phyloP scores from a whole-genome alignment of 2,113 vertebrate genomes.

The Balaeniceps rex region DNA sequence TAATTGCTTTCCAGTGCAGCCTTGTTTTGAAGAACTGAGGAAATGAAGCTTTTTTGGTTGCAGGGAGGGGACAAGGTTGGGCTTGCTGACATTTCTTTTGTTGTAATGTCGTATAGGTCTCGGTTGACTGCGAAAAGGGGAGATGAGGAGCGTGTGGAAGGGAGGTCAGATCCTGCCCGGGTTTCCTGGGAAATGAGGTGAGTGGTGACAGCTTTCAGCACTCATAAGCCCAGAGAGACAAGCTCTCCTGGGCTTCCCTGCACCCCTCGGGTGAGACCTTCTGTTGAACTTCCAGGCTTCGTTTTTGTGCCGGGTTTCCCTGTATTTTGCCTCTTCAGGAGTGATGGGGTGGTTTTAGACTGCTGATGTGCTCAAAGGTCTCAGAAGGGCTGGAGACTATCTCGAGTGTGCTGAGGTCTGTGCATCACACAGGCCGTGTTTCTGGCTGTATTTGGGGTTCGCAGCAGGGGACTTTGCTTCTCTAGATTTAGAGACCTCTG shows the following conservation, averaged over 20 bases:
- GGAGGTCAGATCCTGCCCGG: background rate
- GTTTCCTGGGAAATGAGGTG: conserved; percentile 19
- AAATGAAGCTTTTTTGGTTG: background rate
- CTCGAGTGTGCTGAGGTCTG: background rate
- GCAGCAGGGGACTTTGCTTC: background rate
- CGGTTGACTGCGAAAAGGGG: background rate
- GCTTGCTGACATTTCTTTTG: conserved; percentile 19
- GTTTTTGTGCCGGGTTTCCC: background rate
- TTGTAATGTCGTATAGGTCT: background rate
- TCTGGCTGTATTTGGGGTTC: background rate
- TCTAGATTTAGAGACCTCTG: background rate
- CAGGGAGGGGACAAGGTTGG: background rate
- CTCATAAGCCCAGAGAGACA: background rate
- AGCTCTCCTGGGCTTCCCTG: background rate
- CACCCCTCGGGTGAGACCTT: background rate
- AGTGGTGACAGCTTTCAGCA: background rate
- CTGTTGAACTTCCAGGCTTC: background rate
- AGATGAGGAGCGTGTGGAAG: background rate
- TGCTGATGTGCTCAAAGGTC: background rate
- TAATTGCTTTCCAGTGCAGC: background rate
- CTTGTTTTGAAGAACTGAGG: background rate
- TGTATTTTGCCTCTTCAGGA: background rate
- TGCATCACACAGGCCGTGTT: background rate
- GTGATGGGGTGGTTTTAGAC: background rate
- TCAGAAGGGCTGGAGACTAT: background rate